Conservation (phyloP, 1,140 invertebrate genomes). For the Cheumatopsyche charites region DNA sequence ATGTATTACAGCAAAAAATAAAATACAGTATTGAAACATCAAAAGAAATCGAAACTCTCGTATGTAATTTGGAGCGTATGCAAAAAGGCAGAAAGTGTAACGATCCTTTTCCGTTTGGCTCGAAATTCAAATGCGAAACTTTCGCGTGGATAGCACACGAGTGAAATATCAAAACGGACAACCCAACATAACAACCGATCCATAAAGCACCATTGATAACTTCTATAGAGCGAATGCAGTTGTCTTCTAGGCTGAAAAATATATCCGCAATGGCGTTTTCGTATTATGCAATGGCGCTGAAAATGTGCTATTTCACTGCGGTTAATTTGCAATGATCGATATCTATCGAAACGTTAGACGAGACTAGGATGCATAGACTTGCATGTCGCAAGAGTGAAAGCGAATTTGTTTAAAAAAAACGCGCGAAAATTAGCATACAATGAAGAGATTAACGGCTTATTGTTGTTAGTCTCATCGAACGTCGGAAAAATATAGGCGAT, state of each 20-base stretch:
- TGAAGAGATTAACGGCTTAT: slow-evolving; percentile 16
- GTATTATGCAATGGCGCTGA: background rate
- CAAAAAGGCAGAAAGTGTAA: too few species aligned
- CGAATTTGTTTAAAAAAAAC: slow-evolving; percentile 10
- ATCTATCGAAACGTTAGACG: background rate
- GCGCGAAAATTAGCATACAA: slow-evolving; percentile 21
- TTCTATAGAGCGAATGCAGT: background rate
- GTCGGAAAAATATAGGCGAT: background rate
- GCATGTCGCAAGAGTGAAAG: slow-evolving; percentile 1
- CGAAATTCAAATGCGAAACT: too few species aligned
- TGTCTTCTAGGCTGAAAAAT: background rate
- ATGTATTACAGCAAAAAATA: too few species aligned
- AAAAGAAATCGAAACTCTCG: too few species aligned
- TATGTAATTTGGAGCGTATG: too few species aligned
- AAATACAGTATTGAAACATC: too few species aligned
- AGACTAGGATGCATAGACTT: background rate
- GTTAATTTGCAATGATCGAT: background rate
- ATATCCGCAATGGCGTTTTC: slow-evolving; percentile 7
- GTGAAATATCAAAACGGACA: too few species aligned
- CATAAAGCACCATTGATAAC: too few species aligned
- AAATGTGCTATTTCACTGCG: background rate
- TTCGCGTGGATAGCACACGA: too few species aligned
- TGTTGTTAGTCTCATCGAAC: slow-evolving; percentile 9
- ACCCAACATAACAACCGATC: too few species aligned
- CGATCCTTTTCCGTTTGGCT: too few species aligned